Evolutionary conservation across 1,140 invertebrate genomes (phyloP).

Genomic region (Zaprionus ornatus): DNA sequence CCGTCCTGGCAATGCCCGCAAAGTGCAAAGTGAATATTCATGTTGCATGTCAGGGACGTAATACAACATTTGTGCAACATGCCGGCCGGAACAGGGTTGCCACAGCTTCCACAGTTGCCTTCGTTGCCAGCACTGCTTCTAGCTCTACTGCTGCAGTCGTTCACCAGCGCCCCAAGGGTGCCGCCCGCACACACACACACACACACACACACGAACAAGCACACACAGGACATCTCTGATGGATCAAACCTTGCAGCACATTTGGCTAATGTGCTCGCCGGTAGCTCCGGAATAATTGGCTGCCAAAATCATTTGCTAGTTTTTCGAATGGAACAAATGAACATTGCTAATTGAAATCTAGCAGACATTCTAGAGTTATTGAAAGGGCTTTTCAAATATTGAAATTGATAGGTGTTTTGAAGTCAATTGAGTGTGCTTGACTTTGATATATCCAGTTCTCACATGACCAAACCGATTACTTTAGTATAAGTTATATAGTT

Average conservation of each 20-base stretch:
- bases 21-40: slow-evolving; percentile 82
- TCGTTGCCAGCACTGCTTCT: neutral
- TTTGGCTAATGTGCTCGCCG: slow-evolving; percentile 19
- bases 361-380: neutral
- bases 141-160: neutral
- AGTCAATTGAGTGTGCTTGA: too few relatives aligned
- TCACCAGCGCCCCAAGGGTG: neutral
- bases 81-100: neutral
- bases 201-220: neutral
- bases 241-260: slow-evolving; percentile 24
- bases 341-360: neutral
- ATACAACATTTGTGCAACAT: slow-evolving; percentile 75
- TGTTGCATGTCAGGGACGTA: slow-evolving; percentile 78
- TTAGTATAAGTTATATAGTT: too few relatives aligned
- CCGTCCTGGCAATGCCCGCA: slow-evolving; percentile 58
- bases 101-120: neutral
- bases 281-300: slow-evolving; percentile 12
- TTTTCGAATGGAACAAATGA: neutral
- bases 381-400: too few relatives aligned
- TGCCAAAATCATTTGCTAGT: neutral
- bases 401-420: too few relatives aligned
- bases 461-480: too few relatives aligned
- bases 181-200: too few relatives aligned
- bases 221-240: neutral
- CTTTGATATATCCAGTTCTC: too few relatives aligned